phyloP scores from a whole-genome alignment of 2,888 invertebrate genomes.

The Scaptomyza reducta region DNA sequence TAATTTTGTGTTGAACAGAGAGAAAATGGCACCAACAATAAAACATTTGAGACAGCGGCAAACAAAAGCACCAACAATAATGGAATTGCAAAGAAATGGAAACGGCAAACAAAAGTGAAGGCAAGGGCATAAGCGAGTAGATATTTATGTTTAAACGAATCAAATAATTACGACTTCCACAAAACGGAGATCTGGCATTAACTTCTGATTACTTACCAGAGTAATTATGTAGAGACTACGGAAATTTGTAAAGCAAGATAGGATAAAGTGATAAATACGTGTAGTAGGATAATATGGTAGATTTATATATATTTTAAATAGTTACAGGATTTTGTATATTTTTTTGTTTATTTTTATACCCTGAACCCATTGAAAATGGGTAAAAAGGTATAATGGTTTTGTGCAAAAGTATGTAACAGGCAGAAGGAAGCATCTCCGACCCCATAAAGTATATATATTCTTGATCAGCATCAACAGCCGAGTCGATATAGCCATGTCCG shows the following conservation, averaged over 20 bases:
- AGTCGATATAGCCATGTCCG: too few species aligned
- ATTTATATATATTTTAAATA: too few species aligned
- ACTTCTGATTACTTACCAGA: slow-evolving; percentile 1
- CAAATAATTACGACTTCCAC: background rate
- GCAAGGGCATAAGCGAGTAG: background rate
- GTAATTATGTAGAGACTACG: background rate
- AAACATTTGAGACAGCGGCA: slow-evolving; percentile 50
- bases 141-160: slow-evolving; percentile 1
- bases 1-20: slow-evolving; percentile 66
- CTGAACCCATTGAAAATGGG: too few species aligned
- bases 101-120: background rate
- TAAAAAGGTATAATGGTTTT: too few species aligned
- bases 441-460: too few species aligned
- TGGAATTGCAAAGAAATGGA: background rate
- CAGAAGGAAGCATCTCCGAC: too few species aligned
- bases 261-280: background rate
- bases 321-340: too few species aligned
- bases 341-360: too few species aligned
- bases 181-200: background rate
- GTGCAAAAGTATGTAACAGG: too few species aligned
- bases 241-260: background rate
- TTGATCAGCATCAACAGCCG: too few species aligned
- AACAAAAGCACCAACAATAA: slow-evolving; percentile 34
- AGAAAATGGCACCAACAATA: slow-evolving; percentile 44
- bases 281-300: too few species aligned